Evolutionary conservation across 92 coral and sea anemone species (phyloP).

Genomic region (Paramuricea clavata): DNA sequence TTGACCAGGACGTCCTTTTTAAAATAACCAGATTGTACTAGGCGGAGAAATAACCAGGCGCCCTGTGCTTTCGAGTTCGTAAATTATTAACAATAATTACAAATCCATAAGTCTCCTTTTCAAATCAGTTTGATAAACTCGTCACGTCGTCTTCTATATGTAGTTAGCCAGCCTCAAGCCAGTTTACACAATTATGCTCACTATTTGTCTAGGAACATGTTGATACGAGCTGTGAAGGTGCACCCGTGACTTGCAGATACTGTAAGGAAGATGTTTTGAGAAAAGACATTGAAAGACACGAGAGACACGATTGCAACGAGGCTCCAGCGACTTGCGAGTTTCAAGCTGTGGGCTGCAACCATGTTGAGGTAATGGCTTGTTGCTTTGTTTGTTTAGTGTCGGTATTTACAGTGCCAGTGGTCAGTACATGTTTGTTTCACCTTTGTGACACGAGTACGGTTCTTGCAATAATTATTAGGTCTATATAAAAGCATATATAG

Average conservation of each 20-base stretch:
- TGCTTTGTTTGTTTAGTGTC: background rate
- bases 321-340: background rate
- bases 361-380: background rate
- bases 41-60: no score
- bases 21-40: no score
- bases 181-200: no score
- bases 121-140: no score
- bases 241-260: conserved; percentile 32
- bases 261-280: background rate
- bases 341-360: conserved; percentile 14
- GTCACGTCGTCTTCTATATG: no score
- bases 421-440: background rate
- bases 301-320: background rate
- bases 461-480: background rate
- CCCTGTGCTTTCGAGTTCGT: no score
- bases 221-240: background rate
- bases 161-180: no score
- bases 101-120: no score
- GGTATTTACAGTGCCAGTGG: no score
- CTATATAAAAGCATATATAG: background rate
- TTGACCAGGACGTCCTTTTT: no score
- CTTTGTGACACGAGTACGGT: no score
- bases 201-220: conserved; percentile 1
- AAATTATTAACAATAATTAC: no score
- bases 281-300: conserved; percentile 1